Conservation (phyloP, 2,113 vertebrate genomes). For the Coryphaenoides rupestris region DNA sequence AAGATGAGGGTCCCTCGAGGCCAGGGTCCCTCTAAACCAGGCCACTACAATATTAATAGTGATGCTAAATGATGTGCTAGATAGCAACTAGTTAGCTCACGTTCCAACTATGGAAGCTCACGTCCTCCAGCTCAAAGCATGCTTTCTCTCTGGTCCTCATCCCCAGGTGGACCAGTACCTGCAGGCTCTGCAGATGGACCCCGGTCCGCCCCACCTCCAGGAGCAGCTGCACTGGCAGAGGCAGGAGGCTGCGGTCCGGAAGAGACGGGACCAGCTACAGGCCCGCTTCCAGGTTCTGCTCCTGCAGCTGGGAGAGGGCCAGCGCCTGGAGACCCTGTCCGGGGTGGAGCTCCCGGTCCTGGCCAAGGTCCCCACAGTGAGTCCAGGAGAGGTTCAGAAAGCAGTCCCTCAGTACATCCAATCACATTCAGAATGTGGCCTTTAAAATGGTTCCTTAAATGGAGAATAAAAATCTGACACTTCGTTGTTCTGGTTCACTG, state of each 20-base stretch:
- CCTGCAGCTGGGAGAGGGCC: conserved; percentile 79
- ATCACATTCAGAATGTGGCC: too few species aligned
- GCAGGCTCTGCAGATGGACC: conserved; percentile 62
- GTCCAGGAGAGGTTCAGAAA: background rate
- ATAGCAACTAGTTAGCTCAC: too few species aligned
- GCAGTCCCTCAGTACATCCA: background rate
- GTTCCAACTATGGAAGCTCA: too few species aligned
- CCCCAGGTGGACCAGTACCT: conserved; percentile 70
- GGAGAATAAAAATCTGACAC: too few species aligned
- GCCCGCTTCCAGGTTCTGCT: conserved; percentile 82
- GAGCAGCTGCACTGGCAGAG: conserved; percentile 60
- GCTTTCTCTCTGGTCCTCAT: background rate
- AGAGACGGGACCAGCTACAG: conserved; percentile 59
- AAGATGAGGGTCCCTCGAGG: too few species aligned
- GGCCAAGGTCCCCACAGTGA: conserved; percentile 76
- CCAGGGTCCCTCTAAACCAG: too few species aligned
- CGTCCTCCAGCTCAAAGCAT: background rate
- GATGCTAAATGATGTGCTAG: background rate
- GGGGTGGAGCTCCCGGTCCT: conserved; percentile 77
- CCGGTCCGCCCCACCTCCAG: conserved; percentile 36
- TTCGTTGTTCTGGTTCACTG: too few species aligned
- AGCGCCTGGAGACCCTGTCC: conserved; percentile 80
- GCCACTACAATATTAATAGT: too few species aligned
- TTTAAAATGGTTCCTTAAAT: too few species aligned
- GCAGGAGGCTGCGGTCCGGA: conserved; percentile 40